Conservation (phyloP, 2,797 vertebrate species). For the Podarcis lilfordi region DNA sequence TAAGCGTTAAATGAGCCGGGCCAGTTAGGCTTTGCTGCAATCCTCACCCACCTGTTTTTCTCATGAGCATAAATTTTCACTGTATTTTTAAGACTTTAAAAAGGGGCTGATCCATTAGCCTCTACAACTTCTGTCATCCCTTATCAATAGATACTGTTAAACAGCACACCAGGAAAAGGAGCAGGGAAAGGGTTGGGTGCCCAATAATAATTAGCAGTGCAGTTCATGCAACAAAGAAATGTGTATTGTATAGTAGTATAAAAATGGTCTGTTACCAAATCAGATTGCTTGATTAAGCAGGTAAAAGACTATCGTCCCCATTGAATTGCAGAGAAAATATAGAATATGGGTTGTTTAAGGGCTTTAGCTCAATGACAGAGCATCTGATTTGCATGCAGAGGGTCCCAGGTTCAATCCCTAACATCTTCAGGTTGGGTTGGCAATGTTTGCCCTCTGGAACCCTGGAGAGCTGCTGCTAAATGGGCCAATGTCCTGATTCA, state of each 20-base stretch:
- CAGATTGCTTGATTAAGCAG: not conserved
- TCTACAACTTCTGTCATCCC: constrained; percentile 37
- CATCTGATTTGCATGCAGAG: too few relatives aligned
- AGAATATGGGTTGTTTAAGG: not conserved
- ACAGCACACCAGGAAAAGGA: not conserved
- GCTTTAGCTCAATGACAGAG: too few relatives aligned
- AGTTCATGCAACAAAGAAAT: not conserved
- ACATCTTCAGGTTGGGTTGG: too few relatives aligned
- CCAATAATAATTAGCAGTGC: not conserved
- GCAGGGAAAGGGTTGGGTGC: not conserved
- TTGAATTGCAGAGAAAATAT: not conserved
- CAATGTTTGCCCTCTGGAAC: too few relatives aligned
- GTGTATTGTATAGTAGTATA: not conserved
- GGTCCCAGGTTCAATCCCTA: too few relatives aligned
- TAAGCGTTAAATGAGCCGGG: constrained; percentile 36
- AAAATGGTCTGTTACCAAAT: not conserved
- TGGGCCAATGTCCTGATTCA: too few relatives aligned
- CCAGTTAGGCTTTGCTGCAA: constrained; percentile 7
- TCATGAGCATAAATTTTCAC: constrained; percentile 37
- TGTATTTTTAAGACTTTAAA: constrained; percentile 38
- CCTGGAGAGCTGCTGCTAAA: too few relatives aligned
- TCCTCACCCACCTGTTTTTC: constrained; percentile 39
- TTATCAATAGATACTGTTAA: constrained; percentile 52
- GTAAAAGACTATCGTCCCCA: not conserved
- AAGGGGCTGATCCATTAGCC: not conserved